phyloP scores from a whole-genome alignment of 2,797 vertebrate species.

The Cuniculus paca region DNA sequence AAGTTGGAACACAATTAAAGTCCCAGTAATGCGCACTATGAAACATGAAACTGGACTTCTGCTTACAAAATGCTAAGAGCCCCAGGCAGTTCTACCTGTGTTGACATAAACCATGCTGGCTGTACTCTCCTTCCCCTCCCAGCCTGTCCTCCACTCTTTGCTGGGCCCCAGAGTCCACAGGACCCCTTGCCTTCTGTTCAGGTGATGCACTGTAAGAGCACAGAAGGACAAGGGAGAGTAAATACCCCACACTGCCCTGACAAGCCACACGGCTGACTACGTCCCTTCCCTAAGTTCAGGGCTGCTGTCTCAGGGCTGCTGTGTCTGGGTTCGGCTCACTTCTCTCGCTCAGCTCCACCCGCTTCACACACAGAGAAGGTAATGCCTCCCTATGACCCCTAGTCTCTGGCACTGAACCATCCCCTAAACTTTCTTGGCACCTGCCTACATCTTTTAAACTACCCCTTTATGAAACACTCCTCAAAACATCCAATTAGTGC shows the following conservation, averaged over 20 bases:
- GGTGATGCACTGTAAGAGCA: no score
- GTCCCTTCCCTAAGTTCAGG: not conserved
- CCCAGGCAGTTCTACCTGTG: not conserved
- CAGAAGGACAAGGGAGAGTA: not conserved
- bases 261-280: not conserved
- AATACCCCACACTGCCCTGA: not conserved
- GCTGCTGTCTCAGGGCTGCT: not conserved
- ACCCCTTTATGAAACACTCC: not conserved
- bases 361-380: not conserved
- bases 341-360: not conserved
- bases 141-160: fast-evolving
- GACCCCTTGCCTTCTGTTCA: not conserved
- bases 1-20: not conserved
- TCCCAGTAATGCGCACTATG: not conserved
- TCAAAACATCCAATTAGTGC: not conserved
- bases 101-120: not conserved
- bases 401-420: not conserved
- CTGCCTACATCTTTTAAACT: not conserved
- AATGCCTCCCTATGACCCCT: not conserved
- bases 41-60: not conserved
- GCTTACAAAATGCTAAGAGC: not conserved
- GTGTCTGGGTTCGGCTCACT: not conserved
- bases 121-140: no score
- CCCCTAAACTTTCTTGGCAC: not conserved
- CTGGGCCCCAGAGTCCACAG: not conserved